These are phyloP conservation scores for Margaritifera margaritifera DNA, from an alignment of 2,888 invertebrate genomes.

Conservation along the genomic window DNA sequence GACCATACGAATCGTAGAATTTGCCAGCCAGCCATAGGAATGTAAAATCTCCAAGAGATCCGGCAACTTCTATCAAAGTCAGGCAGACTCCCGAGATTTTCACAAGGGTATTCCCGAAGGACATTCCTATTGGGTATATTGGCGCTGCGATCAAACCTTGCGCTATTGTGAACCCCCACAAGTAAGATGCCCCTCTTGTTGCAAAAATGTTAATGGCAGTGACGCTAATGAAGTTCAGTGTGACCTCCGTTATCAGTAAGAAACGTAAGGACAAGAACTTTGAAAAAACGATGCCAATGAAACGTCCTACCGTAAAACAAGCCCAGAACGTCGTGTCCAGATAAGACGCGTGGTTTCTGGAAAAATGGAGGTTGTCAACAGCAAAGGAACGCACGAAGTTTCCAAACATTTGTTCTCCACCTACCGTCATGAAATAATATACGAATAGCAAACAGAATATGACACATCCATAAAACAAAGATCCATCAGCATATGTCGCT, in stretches of 20 bases:
- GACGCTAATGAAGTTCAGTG: conserved; percentile 4
- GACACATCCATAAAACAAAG: conserved; percentile 11
- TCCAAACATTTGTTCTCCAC: conserved; percentile 23
- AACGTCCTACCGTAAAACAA: conserved; percentile 21
- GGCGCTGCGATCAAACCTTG: conserved; percentile 24
- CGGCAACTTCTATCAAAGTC: conserved; percentile 23
- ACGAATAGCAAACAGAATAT: conserved; percentile 13
- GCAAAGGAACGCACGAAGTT: conserved; percentile 28
- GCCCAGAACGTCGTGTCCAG: conserved; percentile 26
- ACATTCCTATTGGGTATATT: conserved; percentile 23
- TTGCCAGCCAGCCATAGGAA: conserved; percentile 20
- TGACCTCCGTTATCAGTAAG: conserved; percentile 11
- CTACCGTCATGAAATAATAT: conserved; percentile 22
- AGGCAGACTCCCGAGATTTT: conserved; percentile 23
- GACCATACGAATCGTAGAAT: conserved; percentile 23
- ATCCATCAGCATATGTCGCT: conserved; percentile 26
- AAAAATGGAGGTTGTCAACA: conserved; percentile 26
- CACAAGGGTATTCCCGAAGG: conserved; percentile 21
- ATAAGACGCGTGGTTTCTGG: conserved; percentile 18
- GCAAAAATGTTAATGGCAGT: conserved; percentile 9
- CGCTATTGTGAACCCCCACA: conserved; percentile 16
- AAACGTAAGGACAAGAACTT: conserved; percentile 10
- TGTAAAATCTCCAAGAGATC: conserved; percentile 21
- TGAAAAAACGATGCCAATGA: conserved; percentile 18
- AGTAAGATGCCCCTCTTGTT: neutral